A percentile compares a stretch with the other conserved stretches of the same genome.
These are phyloP conservation scores for Andrena hattorfiana DNA, from an alignment of 2,888 invertebrate genomes.

Conservation along the genomic window DNA sequence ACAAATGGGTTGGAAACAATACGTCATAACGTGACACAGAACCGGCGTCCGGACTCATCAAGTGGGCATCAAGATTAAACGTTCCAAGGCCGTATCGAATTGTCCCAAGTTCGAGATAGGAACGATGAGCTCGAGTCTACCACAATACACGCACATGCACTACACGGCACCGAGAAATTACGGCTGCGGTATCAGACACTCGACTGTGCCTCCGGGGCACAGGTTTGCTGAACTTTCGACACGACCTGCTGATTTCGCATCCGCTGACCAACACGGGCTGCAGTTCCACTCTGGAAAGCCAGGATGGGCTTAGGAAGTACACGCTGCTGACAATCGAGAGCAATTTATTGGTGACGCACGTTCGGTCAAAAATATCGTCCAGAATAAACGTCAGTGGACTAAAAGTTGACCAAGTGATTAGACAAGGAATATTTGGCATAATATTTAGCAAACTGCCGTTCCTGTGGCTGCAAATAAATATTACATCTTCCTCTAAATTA, in stretches of 20 bases:
- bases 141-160: constrained; percentile 34
- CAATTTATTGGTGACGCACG: constrained; percentile 40
- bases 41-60: constrained; percentile 4
- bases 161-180: constrained; percentile 42
- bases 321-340: constrained; percentile 50
- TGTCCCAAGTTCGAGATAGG: constrained; percentile 29
- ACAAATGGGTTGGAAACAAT: background rate
- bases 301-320: constrained; percentile 38
- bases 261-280: constrained; percentile 47
- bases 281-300: constrained; percentile 39
- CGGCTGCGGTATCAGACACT: constrained; percentile 53
- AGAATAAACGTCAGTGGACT: background rate
- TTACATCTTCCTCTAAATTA: too few species aligned
- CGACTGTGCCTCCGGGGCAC: constrained; percentile 42
- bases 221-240: constrained; percentile 65
- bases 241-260: constrained; percentile 67
- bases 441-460: too few species aligned
- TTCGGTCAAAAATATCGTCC: constrained; percentile 33
- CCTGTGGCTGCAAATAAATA: too few species aligned
- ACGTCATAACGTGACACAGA: constrained; percentile 6
- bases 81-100: constrained; percentile 30
- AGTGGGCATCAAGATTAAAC: constrained; percentile 29
- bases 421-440: background rate
- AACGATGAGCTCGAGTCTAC: constrained; percentile 13
- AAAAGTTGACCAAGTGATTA: background rate